phyloP scores from a whole-genome alignment of 2,888 invertebrate genomes.

The Pristionchus exspectatus region DNA sequence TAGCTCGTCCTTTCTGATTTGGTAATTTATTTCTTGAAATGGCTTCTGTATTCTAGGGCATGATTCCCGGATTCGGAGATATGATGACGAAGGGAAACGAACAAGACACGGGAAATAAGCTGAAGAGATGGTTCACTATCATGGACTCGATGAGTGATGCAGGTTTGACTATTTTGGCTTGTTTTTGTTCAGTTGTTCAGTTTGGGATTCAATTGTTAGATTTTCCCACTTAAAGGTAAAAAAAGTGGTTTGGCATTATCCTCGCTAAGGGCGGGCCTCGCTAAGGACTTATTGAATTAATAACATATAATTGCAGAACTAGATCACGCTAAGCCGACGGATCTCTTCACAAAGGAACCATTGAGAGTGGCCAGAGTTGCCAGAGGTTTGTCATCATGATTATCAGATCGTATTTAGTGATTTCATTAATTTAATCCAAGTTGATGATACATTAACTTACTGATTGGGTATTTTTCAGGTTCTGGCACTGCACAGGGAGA shows the following conservation, averaged over 20 bases:
- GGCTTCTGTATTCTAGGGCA: slow-evolving; percentile 86
- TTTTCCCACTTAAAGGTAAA: too few species aligned
- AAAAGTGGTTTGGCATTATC: too few species aligned
- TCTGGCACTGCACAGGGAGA: slow-evolving; percentile 65
- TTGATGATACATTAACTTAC: too few species aligned
- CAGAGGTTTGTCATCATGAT: slow-evolving; percentile 83
- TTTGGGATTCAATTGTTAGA: not conserved
- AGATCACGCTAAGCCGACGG: slow-evolving; percentile 95
- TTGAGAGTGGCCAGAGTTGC: slow-evolving; percentile 90
- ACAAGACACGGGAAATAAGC: slow-evolving; percentile 96
- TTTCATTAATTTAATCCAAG: slow-evolving; percentile 78
- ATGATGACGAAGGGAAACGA: slow-evolving; percentile 99
- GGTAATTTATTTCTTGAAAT: not conserved
- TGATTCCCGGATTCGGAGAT: slow-evolving; percentile 99
- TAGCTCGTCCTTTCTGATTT: not conserved
- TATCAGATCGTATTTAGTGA: too few species aligned
- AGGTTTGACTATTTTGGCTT: slow-evolving; percentile 79
- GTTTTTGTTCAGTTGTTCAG: not conserved
- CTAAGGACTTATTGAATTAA: not conserved
- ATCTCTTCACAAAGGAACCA: slow-evolving; percentile 92
- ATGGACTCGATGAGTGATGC: slow-evolving; percentile 99
- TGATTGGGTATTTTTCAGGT: slow-evolving; percentile 91
- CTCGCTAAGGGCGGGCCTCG: too few species aligned
- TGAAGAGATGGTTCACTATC: slow-evolving; percentile 98
- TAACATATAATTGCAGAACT: slow-evolving; percentile 84